Conservation (phyloP, 37 sponge, comb jelly and placozoan genomes). For the Spongilla lacustris region DNA sequence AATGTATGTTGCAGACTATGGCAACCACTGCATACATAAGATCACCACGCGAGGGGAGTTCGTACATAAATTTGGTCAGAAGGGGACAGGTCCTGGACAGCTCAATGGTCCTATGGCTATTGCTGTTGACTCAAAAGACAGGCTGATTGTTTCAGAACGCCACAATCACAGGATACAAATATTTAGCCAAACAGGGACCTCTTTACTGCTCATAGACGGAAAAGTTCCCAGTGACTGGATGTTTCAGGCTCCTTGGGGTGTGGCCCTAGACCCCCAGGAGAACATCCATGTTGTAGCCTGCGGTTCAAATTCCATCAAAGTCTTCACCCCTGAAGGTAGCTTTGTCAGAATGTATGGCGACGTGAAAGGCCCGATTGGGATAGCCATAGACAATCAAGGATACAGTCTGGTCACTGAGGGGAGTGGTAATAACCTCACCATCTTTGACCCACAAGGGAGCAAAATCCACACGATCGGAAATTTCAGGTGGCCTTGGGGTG, state of each 20-base stretch:
- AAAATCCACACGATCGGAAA: not conserved
- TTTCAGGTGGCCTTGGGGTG: slow-evolving; percentile 5
- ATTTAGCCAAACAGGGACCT: slow-evolving; percentile 36
- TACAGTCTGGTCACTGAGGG: slow-evolving; percentile 23
- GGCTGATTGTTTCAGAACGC: slow-evolving; percentile 28
- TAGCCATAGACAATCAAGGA: slow-evolving; percentile 53
- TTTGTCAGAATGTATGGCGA: slow-evolving; percentile 22
- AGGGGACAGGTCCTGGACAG: slow-evolving; percentile 38
- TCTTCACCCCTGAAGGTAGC: slow-evolving; percentile 45
- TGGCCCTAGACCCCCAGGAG: slow-evolving; percentile 41
- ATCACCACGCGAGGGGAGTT: slow-evolving; percentile 12
- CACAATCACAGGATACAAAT: slow-evolving; percentile 39
- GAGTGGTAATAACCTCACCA: not conserved
- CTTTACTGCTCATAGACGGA: slow-evolving; percentile 8
- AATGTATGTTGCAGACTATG: slow-evolving; percentile 40
- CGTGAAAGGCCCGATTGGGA: slow-evolving; percentile 33
- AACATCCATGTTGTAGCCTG: slow-evolving; percentile 33
- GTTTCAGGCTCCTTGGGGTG: slow-evolving; percentile 38
- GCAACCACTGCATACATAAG: slow-evolving; percentile 46
- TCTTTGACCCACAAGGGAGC: slow-evolving; percentile 12
- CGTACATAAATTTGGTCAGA: slow-evolving; percentile 37
- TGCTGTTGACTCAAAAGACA: slow-evolving; percentile 20
- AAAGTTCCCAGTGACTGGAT: not conserved
- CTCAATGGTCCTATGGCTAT: slow-evolving; percentile 35
- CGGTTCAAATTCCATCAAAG: not conserved